Base-by-base conservation (phyloP, 1,140 invertebrate genomes). In the Caenorhabditis briggsae region DNA sequence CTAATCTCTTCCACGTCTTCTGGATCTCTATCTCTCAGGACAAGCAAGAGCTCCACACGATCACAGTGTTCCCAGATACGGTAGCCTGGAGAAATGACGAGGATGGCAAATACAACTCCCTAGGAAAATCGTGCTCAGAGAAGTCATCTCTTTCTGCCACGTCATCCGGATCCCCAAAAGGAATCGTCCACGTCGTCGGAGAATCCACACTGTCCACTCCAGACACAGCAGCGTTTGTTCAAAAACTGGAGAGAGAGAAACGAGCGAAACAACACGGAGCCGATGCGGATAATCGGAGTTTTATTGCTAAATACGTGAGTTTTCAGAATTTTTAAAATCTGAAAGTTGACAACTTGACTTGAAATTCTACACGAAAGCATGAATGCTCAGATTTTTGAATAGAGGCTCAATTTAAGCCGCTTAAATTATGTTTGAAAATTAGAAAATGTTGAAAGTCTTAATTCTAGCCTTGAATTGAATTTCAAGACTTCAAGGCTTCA, bases 231-330 rank as follows among this genome's bases (percentile, higher is more conserved):
- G 82, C 92, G 5, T 92, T 92, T 85, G 82, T 92, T 41, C 89
- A 91, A 46, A 90, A 90, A 87, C 82, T 92, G 55, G 92, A 92
- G 58, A 86, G 89, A 20, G 91, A 92, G 56, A 88, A 90, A 74
- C 85, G 86, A 11, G 87, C 89, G 41, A 82, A 90, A 64, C 91
- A 92, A 84, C 91, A 92, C 33, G 92, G 91, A 5, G 91, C 90
- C 14, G 82, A 88, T 59, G 86, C 86, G 43, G 91, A 92, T 83
- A 92, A 92, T 59, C 85, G 91, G 14, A 91, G 90, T 41, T 91
- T 91, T 85, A 25, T 91, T 6, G 90, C 91, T 18, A 91, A 91
- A 92, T 91, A 91, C 84, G 90, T 91, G 43, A 83, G 90, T 90
- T 82, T 88, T 70, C 1, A 18, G n/a, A 43, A 61, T 20, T n/a